A percentile compares a stretch with the other conserved stretches of the same genome.
phyloP scores from a whole-genome alignment of 2,113 vertebrate genomes.

The Pithys albifrons region DNA sequence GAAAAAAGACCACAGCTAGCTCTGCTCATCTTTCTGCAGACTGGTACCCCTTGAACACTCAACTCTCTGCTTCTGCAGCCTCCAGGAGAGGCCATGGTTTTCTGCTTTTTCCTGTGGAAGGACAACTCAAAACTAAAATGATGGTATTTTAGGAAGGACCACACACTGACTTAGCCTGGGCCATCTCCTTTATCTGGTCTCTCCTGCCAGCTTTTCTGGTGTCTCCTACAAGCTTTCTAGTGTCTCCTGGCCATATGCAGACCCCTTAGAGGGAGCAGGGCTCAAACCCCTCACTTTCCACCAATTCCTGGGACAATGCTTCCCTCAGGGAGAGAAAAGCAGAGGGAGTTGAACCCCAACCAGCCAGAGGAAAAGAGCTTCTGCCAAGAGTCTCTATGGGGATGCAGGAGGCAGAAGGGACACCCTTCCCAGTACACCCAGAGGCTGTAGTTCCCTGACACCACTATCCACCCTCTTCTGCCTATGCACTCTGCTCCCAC shows the following conservation, averaged over 20 bases:
- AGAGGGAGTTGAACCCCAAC: neutral
- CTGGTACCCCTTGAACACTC: neutral
- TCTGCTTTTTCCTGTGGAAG: neutral
- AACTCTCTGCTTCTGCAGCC: neutral
- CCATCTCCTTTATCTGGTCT: neutral
- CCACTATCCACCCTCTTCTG: neutral
- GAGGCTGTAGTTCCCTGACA: accelerated
- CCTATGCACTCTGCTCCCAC: neutral
- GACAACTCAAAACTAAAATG: neutral
- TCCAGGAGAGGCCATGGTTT: accelerated
- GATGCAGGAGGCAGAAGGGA: neutral
- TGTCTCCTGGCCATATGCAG: neutral
- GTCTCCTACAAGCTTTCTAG: neutral
- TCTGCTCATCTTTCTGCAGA: slow-evolving; percentile 1
- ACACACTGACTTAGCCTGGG: neutral
- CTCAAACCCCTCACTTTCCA: neutral
- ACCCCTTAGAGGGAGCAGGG: accelerated
- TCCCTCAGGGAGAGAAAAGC: neutral
- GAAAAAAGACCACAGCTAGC: neutral
- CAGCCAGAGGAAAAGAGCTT: neutral
- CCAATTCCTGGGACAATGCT: neutral
- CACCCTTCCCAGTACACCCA: accelerated
- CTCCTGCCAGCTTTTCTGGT: neutral
- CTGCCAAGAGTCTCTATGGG: neutral
- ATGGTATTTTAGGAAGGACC: neutral